Evolutionary conservation across 2,888 invertebrate genomes (phyloP).

Genomic region (Dromius quadrimaculatus): DNA sequence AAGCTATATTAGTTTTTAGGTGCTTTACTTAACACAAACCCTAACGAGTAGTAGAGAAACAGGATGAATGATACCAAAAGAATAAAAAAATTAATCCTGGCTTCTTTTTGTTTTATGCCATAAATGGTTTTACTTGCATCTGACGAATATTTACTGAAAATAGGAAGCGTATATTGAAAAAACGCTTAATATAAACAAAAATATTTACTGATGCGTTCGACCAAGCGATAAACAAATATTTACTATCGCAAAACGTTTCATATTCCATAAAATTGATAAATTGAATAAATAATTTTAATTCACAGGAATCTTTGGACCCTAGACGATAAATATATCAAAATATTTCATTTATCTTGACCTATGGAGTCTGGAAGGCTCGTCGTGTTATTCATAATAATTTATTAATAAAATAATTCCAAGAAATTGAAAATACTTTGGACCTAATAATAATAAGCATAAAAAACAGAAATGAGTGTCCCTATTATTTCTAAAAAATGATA

Average conservation of each 20-base stretch:
- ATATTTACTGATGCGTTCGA: neutral
- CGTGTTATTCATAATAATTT: conserved; percentile 1
- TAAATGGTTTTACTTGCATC: neutral
- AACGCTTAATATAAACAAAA: no score
- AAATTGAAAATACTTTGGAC: conserved; percentile 7
- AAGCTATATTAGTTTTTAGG: conserved; percentile 35
- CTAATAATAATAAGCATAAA: no score
- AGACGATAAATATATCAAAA: conserved; percentile 2
- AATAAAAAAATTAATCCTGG: conserved; percentile 21
- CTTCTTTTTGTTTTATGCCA: conserved; percentile 5
- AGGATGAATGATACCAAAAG: neutral
- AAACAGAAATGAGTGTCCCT: no score
- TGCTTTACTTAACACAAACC: conserved; percentile 31
- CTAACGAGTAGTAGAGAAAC: conserved; percentile 19
- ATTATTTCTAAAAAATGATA: conserved; percentile 5
- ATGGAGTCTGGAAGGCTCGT: neutral
- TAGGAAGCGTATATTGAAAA: no score
- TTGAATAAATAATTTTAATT: neutral
- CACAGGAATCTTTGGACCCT: conserved; percentile 8
- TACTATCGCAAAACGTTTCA: neutral
- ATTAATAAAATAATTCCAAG: conserved; percentile 12
- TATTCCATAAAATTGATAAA: neutral
- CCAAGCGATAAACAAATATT: conserved; percentile 3
- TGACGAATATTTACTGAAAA: neutral
- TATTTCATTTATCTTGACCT: conserved; percentile 4